Conservation (phyloP, 2,113 vertebrate species). For the Poeciliopsis retropinna region DNA sequence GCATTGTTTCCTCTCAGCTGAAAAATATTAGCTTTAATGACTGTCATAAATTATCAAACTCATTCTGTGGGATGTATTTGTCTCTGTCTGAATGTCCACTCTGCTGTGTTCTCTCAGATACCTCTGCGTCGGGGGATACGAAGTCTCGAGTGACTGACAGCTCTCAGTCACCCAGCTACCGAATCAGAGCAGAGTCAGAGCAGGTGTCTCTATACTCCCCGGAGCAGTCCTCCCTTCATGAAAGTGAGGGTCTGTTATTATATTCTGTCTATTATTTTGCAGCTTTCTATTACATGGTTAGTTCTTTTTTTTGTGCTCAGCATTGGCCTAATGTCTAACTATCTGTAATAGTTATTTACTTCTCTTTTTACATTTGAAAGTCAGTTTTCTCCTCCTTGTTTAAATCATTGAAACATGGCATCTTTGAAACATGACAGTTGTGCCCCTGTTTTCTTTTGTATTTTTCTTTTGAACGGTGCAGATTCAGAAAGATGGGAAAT, state of each 20-base stretch:
- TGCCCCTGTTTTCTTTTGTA: neutral
- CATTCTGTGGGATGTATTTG: slow-evolving; percentile 16
- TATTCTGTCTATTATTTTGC: slow-evolving; percentile 69
- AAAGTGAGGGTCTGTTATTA: slow-evolving; percentile 98
- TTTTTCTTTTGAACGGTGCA: neutral
- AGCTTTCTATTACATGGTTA: neutral
- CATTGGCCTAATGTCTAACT: neutral
- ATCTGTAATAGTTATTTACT: neutral
- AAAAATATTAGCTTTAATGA: slow-evolving; percentile 36
- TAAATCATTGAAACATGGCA: neutral
- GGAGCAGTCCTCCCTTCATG: slow-evolving; percentile 93
- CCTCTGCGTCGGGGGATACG: slow-evolving; percentile 79
- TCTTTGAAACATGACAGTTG: neutral
- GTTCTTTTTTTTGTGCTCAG: slow-evolving; percentile 2
- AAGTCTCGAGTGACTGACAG: slow-evolving; percentile 86
- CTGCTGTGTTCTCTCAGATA: slow-evolving; percentile 82
- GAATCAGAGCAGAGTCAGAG: slow-evolving; percentile 87
- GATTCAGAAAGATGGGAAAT: neutral
- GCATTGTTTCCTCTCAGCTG: slow-evolving; percentile 34
- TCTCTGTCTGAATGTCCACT: slow-evolving; percentile 26
- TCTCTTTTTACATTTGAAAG: neutral
- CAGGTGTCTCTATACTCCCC: slow-evolving; percentile 90
- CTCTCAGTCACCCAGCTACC: slow-evolving; percentile 87
- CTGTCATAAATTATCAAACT: slow-evolving; percentile 21
- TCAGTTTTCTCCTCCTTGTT: slow-evolving; percentile 16